Evolutionary conservation across 2,888 invertebrate species (phyloP), one percentile per base, ranked within the genome.

Genomic region (Coecobrya sp.): DNA sequence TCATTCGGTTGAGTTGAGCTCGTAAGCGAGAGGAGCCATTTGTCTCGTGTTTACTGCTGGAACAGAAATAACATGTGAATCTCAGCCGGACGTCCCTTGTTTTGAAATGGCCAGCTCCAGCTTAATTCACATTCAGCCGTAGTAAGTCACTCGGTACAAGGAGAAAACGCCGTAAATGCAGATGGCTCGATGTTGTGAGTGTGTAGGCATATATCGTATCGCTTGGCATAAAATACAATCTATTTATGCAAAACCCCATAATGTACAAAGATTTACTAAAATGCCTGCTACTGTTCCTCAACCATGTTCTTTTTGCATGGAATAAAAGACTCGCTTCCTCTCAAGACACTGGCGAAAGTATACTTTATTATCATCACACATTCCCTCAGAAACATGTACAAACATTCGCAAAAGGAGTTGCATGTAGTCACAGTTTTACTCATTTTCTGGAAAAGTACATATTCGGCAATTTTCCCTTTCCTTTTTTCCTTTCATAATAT

Each of bases 61-160:
- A 55, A 84, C 70, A 19, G 45, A 73, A 68, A 73, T 36, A 84
- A 70, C 30, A 62, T 84, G 36, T 36, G 84, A 89, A 84, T 82
- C 89, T 59, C 89, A 73, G 42, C 89, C 89, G 89, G 84, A 89
- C 84, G 82, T 89, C 84, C 84, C 84, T 89, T 82, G 81, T 89
- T 89, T 82, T 42, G 73, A 82, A 89, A 68, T 89, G 70, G 84
- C 45, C 42, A 62, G 65, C 45, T 59, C 27, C 8, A 70, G 65
- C 76, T 59, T 76, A 70, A 59, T 76, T 70, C 42, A 76, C 73
- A 59, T 45, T 76, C 49, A n/a, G 49, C 25, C 49, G 11, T 19
- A 76, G 22, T 76, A 36, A 49, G 30, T 59, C 70, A 16, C 13
- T 45, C 19, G 13, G 30, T 30, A 13, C 73, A 19, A 19, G 10